Evolutionary conservation across 2,113 vertebrate genomes (phyloP).

Genomic region (Rana temporaria): DNA sequence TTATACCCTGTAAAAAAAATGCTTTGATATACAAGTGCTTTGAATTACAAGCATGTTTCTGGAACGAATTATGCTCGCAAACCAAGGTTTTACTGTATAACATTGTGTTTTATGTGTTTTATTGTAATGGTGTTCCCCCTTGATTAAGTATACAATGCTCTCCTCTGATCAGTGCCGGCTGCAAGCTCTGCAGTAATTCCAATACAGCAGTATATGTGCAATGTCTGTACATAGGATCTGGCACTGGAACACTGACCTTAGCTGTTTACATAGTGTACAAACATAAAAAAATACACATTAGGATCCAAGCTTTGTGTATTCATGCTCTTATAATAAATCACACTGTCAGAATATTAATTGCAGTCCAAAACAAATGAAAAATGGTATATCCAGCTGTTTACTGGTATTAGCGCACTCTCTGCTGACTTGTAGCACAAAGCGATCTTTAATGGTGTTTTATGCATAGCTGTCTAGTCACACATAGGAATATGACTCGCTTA

Average conservation of each 20-base stretch:
- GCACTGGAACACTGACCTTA: constrained; percentile 32
- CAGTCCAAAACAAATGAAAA: constrained; percentile 50
- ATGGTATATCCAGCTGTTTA: constrained; percentile 58
- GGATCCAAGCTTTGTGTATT: constrained; percentile 9
- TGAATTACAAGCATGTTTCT: no score
- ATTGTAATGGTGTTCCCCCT: no score
- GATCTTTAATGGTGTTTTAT: constrained; percentile 15
- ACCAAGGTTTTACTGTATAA: no score
- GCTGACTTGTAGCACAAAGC: constrained; percentile 61
- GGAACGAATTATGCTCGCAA: no score
- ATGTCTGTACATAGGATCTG: background rate
- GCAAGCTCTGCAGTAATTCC: no score
- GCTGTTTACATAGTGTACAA: constrained; percentile 15
- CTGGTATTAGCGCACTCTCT: constrained; percentile 59
- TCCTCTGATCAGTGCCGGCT: no score
- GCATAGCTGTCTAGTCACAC: constrained; percentile 50
- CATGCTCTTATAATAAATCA: constrained; percentile 27
- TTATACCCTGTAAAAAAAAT: no score
- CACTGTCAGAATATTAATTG: constrained; percentile 47
- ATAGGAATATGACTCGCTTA: constrained; percentile 19
- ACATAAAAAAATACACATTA: constrained; percentile 2
- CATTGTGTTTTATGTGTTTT: no score
- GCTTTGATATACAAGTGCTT: no score
- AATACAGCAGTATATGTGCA: no score
- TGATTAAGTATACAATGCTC: no score